Evolutionary conservation across 2,888 invertebrate species (phyloP), one percentile per base, ranked within the genome.

Genomic region (Papilio demoleus): DNA sequence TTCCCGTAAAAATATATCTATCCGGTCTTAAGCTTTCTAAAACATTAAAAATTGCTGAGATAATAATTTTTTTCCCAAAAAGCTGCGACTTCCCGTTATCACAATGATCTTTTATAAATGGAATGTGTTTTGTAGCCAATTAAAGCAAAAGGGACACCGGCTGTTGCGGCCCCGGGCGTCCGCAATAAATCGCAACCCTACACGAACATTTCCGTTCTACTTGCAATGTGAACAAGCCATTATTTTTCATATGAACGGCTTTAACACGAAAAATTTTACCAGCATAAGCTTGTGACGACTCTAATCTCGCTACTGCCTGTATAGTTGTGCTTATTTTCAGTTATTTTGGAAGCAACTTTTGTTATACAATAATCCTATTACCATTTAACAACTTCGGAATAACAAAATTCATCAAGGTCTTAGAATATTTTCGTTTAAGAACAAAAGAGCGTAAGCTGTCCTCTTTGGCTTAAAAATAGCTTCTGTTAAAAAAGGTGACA

Each of bases 181-280:
- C 82, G 87, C 88, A 86, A 91, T 92, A 92, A 92, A 92, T 92
- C 88, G 92, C 92, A 88, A 91, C 88, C 89, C 88, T 82, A 86
- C 84, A 79, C 60, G 83, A 80, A 84, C 81, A 85, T 87, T 90
- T 91, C 92, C 91, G 90, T 81, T 80, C 78, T 76, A 74, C 65
- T 72, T 75, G 74, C 73, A 75, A 73, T 71, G 72, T 74, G 72
- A 73, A 73, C 70, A 74, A 70, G 64, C 74, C 74, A 70, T 75
- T 73, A 72, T 72, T 71, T 71, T 71, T 67, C 66, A 71, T 67
- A 70, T 74, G 76, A 78, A 74, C 75, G 14, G 24, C 14, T 50
- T 6, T 50, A 47, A 19, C 17, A 9, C 4, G 47, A 12, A 47
- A 47, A 1, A 12, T 45, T 45, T 3, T 4, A 47, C 4, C 47